Evolutionary conservation across 2,888 invertebrate species (phyloP).

Genomic region (Ischnura elegans): DNA sequence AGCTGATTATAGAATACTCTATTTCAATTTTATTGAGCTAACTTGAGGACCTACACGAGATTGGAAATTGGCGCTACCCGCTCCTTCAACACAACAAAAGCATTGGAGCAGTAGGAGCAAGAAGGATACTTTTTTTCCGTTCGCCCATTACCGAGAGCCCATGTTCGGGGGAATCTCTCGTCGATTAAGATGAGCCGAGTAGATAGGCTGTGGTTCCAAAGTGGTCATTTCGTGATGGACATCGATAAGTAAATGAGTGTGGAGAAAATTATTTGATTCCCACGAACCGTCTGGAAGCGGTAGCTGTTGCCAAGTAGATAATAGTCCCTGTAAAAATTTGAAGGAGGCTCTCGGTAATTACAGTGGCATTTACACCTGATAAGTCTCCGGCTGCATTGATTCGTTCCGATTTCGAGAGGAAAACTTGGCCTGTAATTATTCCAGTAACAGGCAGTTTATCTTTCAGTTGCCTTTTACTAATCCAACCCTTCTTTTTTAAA

Average conservation of each 20-base stretch:
- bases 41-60: neutral
- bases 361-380: neutral
- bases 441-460: no score
- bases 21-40: neutral
- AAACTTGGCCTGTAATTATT: no score
- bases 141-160: neutral
- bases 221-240: neutral
- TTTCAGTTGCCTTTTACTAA: no score
- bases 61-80: no score
- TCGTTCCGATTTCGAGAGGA: no score
- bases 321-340: neutral
- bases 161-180: neutral
- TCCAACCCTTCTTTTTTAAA: no score
- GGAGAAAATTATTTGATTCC: neutral
- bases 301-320: neutral
- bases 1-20: neutral
- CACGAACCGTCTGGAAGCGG: neutral
- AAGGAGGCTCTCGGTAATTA: neutral
- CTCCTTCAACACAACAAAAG: neutral
- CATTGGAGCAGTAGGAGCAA: neutral
- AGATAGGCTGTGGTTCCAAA: neutral
- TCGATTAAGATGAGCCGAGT: neutral
- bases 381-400: neutral
- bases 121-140: neutral
- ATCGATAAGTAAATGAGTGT: neutral